A percentile compares a stretch with the other conserved stretches of the same genome.
Conservation (phyloP, 2,888 invertebrate genomes). For the Hydraecia micacea region DNA sequence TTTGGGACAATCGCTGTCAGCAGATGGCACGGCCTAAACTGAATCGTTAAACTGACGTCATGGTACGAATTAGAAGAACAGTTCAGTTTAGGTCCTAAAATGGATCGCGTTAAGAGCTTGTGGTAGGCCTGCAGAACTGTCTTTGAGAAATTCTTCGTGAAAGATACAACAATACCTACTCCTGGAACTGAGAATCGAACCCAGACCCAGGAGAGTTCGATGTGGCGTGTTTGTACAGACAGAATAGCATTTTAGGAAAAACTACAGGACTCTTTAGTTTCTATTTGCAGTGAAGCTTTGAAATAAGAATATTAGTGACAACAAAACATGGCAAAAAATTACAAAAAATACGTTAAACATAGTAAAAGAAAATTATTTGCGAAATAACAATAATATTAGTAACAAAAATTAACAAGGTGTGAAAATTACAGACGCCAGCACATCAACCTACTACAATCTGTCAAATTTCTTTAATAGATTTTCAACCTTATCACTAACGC, state of each 20-base stretch:
- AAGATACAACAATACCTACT: not conserved
- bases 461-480: too few species aligned
- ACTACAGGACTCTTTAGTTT: not conserved
- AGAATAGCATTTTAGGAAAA: not conserved
- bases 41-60: too few species aligned
- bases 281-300: not conserved
- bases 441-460: too few species aligned
- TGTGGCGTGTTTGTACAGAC: too few species aligned
- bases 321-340: not conserved
- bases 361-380: conserved; percentile 23
- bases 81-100: too few species aligned
- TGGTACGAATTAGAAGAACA: too few species aligned
- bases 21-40: too few species aligned
- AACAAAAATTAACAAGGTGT: not conserved
- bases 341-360: not conserved
- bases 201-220: not conserved
- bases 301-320: conserved; percentile 26
- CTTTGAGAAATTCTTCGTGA: not conserved
- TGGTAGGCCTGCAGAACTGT: too few species aligned
- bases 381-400: conserved; percentile 8
- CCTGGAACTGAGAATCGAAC: not conserved
- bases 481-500: too few species aligned
- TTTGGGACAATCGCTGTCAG: too few species aligned
- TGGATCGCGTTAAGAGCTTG: too few species aligned
- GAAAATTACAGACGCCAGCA: too few species aligned